phyloP scores from a whole-genome alignment of 53 echinoderm and acorn worm genomes.

The Echinometra lucunter region DNA sequence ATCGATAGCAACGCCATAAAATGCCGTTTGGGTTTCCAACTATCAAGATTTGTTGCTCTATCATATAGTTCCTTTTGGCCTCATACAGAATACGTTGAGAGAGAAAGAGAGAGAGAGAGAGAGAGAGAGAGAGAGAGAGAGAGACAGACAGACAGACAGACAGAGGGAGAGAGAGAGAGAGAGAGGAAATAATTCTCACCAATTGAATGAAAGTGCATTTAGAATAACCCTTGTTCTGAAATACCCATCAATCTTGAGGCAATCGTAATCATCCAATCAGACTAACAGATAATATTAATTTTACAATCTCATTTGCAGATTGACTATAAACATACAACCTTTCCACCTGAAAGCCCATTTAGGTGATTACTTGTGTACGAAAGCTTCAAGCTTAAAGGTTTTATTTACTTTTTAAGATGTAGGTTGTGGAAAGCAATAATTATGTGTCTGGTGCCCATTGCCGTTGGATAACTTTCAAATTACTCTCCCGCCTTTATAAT shows the following conservation, averaged over 20 bases:
- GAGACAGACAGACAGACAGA: no score
- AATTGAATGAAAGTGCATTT: not conserved
- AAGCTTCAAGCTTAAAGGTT: not conserved
- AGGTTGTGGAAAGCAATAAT: no score
- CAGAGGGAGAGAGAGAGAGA: no score
- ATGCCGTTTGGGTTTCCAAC: not conserved
- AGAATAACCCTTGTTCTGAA: not conserved
- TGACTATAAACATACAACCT: not conserved
- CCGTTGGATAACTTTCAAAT: no score
- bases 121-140: no score
- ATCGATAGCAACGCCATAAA: conserved; percentile 30
- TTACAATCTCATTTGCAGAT: not conserved
- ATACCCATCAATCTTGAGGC: not conserved
- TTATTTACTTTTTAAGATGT: not conserved
- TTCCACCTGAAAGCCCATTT: not conserved
- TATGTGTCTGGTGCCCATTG: no score
- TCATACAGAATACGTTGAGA: not conserved
- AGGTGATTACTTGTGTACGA: not conserved
- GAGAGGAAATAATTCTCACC: no score
- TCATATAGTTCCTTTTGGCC: not conserved
- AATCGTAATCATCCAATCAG: not conserved
- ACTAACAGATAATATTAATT: not conserved
- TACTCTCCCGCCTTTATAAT: no score
- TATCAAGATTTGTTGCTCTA: not conserved
- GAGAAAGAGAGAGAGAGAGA: not conserved